Evolutionary conservation across 2,888 invertebrate species (phyloP).

Genomic region (Morinoia aosen): DNA sequence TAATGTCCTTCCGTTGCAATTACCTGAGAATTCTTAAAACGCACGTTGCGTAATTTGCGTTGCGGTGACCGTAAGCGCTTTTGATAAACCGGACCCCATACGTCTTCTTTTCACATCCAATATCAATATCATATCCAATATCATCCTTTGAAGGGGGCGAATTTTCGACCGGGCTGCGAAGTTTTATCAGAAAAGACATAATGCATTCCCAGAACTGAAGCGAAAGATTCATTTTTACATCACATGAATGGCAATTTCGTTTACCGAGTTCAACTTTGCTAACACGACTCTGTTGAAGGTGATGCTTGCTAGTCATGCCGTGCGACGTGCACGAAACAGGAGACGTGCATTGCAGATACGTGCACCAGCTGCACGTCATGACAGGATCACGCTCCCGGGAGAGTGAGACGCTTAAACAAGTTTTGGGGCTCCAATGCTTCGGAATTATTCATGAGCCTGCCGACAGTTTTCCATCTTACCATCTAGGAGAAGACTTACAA

Average conservation of each 20-base stretch:
- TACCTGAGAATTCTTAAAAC: too few species aligned
- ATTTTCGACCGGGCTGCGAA: background rate
- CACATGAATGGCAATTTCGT: too few species aligned
- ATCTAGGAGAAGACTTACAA: background rate
- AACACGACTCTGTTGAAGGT: background rate
- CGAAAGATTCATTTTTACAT: background rate
- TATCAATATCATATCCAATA: too few species aligned
- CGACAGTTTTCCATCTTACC: constrained; percentile 4
- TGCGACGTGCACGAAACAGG: background rate
- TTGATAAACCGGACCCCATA: too few species aligned
- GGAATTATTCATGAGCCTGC: constrained; percentile 17
- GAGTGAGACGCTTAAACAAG: constrained; percentile 4
- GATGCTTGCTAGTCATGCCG: background rate
- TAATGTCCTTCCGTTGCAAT: too few species aligned
- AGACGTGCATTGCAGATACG: background rate
- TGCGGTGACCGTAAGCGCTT: too few species aligned
- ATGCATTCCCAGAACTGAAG: background rate
- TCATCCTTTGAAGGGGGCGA: background rate
- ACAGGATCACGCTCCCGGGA: background rate
- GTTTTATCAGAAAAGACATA: background rate
- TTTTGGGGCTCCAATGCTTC: background rate
- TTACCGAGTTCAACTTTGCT: too few species aligned
- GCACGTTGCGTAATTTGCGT: too few species aligned
- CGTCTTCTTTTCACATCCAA: too few species aligned
- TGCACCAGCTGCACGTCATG: background rate